Conservation (phyloP, 2,113 vertebrate genomes). For the Sorex fumeus region DNA sequence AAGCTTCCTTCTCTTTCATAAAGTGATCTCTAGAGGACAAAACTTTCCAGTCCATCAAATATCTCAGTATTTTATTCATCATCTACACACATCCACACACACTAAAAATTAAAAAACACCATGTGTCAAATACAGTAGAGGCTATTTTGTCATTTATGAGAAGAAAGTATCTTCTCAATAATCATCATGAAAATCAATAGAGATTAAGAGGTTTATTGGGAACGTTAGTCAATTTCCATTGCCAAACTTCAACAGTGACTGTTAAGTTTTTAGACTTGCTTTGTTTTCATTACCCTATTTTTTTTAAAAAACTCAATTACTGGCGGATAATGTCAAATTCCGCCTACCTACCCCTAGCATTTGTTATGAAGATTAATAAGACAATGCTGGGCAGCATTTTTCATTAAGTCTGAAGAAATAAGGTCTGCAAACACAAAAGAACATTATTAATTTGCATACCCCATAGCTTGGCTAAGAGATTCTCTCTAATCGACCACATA, state of each 20-base stretch:
- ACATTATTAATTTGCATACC: slow-evolving; percentile 2
- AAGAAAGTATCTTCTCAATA: slow-evolving; percentile 46
- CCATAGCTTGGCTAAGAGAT: slow-evolving; percentile 10
- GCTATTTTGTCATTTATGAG: slow-evolving; percentile 22
- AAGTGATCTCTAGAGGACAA: slow-evolving; percentile 67
- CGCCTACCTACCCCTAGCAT: background rate
- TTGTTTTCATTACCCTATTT: slow-evolving; percentile 13
- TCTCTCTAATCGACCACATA: slow-evolving; percentile 29
- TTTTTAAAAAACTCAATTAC: background rate
- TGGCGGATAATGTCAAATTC: slow-evolving; percentile 3
- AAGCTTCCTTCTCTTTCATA: slow-evolving; percentile 22
- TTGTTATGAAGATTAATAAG: slow-evolving; percentile 61
- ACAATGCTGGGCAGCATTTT: slow-evolving; percentile 49
- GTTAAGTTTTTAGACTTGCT: slow-evolving; percentile 47
- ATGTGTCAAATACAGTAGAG: background rate
- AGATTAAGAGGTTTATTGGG: slow-evolving; percentile 29
- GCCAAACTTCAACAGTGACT: slow-evolving; percentile 41
- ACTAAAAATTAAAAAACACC: slow-evolving; percentile 49
- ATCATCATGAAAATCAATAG: slow-evolving; percentile 47
- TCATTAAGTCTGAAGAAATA: slow-evolving; percentile 67
- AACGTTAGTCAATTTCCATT: slow-evolving; percentile 27
- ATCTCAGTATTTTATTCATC: slow-evolving; percentile 45
- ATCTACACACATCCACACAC: background rate
- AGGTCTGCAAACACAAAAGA: slow-evolving; percentile 63
- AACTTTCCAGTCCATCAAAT: slow-evolving; percentile 46